Conservation (phyloP, 2,888 invertebrate genomes). For the Phalangium opilio region DNA sequence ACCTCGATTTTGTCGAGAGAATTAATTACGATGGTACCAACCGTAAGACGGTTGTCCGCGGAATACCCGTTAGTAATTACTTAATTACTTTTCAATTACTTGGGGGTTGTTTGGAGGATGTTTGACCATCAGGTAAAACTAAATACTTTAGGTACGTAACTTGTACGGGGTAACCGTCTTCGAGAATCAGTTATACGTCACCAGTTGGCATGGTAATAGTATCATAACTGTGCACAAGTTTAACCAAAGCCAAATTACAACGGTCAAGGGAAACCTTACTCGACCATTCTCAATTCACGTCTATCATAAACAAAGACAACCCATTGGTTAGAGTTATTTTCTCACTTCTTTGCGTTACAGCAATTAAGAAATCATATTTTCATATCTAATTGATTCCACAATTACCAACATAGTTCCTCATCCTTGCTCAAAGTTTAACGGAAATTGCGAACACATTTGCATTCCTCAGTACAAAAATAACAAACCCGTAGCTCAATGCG, state of each 20-base stretch:
- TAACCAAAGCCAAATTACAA: constrained; percentile 35
- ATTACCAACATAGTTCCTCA: constrained; percentile 35
- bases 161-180: constrained; percentile 56
- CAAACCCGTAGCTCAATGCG: constrained; percentile 45
- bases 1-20: constrained; percentile 59
- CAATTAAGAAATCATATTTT: too few species aligned
- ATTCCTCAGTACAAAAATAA: constrained; percentile 44
- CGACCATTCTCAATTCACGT: constrained; percentile 50
- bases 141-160: constrained; percentile 40
- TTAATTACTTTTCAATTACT: too few species aligned
- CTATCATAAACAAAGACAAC: constrained; percentile 62
- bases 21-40: constrained; percentile 57
- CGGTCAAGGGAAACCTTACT: constrained; percentile 35
- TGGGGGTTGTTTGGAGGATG: too few species aligned
- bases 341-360: constrained; percentile 12
- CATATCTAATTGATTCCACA: too few species aligned
- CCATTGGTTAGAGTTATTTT: constrained; percentile 38
- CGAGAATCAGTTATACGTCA: constrained; percentile 54
- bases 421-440: constrained; percentile 49
- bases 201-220: constrained; percentile 50
- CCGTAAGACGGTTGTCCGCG: constrained; percentile 43
- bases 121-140: too few species aligned
- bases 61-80: constrained; percentile 34
- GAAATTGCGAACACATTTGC: constrained; percentile 62
- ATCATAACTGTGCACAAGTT: constrained; percentile 47